phyloP scores from a whole-genome alignment of 2,797 vertebrate genomes.

The Poeciliopsis presidionis region DNA sequence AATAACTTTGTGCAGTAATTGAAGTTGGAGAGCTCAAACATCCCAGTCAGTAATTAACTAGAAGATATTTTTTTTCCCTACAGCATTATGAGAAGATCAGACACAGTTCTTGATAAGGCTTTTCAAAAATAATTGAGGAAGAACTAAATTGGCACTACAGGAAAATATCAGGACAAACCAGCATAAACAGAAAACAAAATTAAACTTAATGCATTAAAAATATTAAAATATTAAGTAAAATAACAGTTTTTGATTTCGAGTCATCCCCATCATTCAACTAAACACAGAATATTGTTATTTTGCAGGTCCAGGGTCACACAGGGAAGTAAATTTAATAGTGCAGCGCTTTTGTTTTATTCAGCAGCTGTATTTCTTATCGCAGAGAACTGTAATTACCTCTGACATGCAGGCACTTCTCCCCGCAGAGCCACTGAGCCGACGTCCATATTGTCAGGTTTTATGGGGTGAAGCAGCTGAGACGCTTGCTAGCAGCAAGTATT shows the following conservation, averaged over 20 bases:
- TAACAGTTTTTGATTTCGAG: background rate
- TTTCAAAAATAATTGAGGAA: constrained; percentile 1
- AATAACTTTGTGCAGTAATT: constrained; percentile 40
- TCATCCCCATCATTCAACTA: background rate
- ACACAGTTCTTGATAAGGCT: constrained; percentile 14
- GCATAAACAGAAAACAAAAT: background rate
- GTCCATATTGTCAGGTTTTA: constrained; percentile 36
- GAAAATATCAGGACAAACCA: constrained; percentile 1
- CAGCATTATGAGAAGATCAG: constrained; percentile 32
- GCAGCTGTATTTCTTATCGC: constrained; percentile 38
- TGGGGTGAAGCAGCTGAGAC: constrained; percentile 28
- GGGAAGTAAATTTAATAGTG: constrained; percentile 30
- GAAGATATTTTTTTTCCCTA: constrained; percentile 24
- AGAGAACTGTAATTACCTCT: constrained; percentile 40
- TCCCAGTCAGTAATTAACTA: constrained; percentile 23
- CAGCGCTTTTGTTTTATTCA: constrained; percentile 39
- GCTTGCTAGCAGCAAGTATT: constrained; percentile 18
- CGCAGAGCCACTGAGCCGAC: constrained; percentile 30
- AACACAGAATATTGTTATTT: constrained; percentile 18
- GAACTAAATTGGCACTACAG: background rate
- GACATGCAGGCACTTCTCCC: constrained; percentile 33
- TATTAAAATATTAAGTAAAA: background rate
- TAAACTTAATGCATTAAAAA: background rate
- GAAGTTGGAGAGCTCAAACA: constrained; percentile 13
- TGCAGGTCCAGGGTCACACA: background rate